Base-by-base conservation (phyloP, 2,113 vertebrate genomes). In the Tragelaphus imberbis region DNA sequence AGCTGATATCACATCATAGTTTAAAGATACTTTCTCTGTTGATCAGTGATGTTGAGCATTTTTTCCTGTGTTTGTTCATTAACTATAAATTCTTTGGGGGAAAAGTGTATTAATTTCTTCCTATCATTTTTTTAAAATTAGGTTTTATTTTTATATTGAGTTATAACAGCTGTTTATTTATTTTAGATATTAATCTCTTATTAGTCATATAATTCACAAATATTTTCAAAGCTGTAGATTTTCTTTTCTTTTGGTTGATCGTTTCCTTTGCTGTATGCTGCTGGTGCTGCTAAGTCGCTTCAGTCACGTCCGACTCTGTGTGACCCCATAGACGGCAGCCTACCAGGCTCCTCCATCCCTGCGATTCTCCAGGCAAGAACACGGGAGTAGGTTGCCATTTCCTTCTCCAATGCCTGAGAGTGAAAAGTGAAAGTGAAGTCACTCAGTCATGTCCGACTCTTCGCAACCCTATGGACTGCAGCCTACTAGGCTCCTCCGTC, bases 241-340 rank as follows among this genome's bases (percentile, higher is more conserved):
- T n/a, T 16, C 9, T 63, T 49, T n/a, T 49, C 2, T 28, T 79
- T 63, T 89, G 17, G 28, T 81, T 33, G 16, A 81, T 81, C 5
- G 9, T 53, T 33, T 81, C 47, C 47, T 81, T 51, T 81, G 28
- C 16, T 53, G 16, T 33, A 25, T 17, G 13, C 59, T 63, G 25
- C 58, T 63, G 59, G 27, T 30, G 61, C 28, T 63, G 61, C 61
- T 63, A 33, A 63, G 28, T 63, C 28, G 7, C 13, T 63, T 63
- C 28, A 7, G 3, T 63, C 14, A 0, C 30, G 13, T 15, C 61
- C 0, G 5, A 63, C 61, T 63, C 13, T 63, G 28, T 15, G 2
- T 3, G 28, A 63, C 61, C 61, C 28, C 28, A 63, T 63, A 30
- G 13, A 30, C 0, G 12, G 27, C 59, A 14, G 12, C 27, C 59